Percentiles rank a stretch among this genome's conserved stretches.
Evolutionary conservation across 2,113 vertebrate genomes (phyloP).

Genomic region (Leuciscus idus): DNA sequence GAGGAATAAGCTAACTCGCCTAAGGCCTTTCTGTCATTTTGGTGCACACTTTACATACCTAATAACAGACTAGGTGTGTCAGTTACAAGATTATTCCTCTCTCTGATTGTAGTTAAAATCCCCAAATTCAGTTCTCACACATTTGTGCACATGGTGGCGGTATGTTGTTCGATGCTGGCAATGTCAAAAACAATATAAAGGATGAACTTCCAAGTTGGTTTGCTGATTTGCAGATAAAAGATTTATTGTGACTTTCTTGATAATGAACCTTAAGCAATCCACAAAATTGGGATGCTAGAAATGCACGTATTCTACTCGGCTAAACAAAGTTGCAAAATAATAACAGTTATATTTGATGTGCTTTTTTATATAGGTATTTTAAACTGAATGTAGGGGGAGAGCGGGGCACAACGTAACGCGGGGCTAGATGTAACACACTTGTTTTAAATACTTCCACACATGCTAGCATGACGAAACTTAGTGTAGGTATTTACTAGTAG

Average conservation of each 20-base stretch:
- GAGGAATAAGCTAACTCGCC: not conserved
- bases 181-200: not conserved
- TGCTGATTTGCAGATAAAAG: not conserved
- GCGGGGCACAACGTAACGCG: too few relatives aligned
- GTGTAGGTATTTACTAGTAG: too few relatives aligned
- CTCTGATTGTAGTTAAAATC: not conserved
- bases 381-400: too few relatives aligned
- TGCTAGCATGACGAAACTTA: too few relatives aligned
- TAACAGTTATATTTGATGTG: too few relatives aligned
- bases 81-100: not conserved
- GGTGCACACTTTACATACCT: not conserved
- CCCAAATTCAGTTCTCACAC: not conserved
- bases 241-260: not conserved
- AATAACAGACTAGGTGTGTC: not conserved
- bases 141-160: not conserved
- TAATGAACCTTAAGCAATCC: too few relatives aligned
- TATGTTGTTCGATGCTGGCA: not conserved
- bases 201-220: not conserved
- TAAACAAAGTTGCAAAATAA: too few relatives aligned
- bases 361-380: too few relatives aligned
- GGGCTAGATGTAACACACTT: too few relatives aligned
- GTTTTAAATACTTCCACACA: too few relatives aligned
- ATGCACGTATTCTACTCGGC: too few relatives aligned
- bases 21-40: not conserved
- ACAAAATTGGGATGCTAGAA: too few relatives aligned